phyloP scores from a whole-genome alignment of 1,140 invertebrate species.

The Formica exsecta region DNA sequence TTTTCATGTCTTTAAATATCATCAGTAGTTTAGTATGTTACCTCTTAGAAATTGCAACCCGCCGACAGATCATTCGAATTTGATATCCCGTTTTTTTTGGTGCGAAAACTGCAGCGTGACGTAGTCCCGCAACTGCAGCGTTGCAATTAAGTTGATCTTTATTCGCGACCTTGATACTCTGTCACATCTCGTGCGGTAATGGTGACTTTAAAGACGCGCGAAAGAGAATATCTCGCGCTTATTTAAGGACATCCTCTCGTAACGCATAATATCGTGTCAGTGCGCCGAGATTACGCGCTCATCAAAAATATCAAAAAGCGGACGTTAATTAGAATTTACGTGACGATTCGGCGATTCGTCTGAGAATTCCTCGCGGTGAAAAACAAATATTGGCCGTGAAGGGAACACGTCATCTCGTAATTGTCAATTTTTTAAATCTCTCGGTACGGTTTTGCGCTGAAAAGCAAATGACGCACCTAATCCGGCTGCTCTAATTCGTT shows the following conservation, averaged over 20 bases:
- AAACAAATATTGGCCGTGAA: not conserved
- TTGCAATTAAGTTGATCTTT: conserved; percentile 57
- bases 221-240: not conserved
- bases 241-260: conserved; percentile 9
- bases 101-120: not conserved
- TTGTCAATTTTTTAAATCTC: not conserved
- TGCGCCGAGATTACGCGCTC: not conserved
- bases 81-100: conserved; percentile 30
- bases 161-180: conserved; percentile 35
- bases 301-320: not conserved
- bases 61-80: conserved; percentile 34
- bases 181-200: not conserved
- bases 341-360: not conserved
- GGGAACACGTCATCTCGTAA: not conserved
- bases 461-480: not conserved
- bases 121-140: conserved; percentile 20
- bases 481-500: not conserved
- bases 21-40: not conserved
- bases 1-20: not conserved
- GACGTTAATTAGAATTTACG: conserved; percentile 51
- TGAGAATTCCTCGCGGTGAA: not conserved
- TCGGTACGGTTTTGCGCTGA: not conserved
- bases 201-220: conserved; percentile 26
- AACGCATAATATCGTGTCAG: conserved; percentile 15
- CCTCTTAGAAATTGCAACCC: not conserved